Percentiles rank a stretch among this genome's conserved stretches.
phyloP scores from a whole-genome alignment of 2,888 invertebrate genomes.

The Mimas tiliae region DNA sequence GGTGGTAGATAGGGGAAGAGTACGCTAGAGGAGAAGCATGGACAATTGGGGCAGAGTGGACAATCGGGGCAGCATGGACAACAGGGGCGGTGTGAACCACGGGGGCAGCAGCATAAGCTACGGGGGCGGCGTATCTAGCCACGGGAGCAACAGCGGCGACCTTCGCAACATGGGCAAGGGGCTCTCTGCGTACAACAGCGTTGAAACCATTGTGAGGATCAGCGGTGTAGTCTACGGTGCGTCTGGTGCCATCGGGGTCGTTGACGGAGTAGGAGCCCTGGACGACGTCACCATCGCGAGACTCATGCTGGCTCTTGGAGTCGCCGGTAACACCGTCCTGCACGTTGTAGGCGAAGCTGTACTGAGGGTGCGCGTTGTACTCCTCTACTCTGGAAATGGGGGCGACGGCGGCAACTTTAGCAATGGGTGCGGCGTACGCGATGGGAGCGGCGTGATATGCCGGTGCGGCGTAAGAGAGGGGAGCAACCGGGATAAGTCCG shows the following conservation, averaged over 20 bases:
- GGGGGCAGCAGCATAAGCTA: slow-evolving; percentile 53
- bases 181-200: slow-evolving; percentile 77
- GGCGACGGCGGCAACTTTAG: slow-evolving; percentile 49
- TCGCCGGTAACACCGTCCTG: slow-evolving; percentile 77
- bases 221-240: slow-evolving; percentile 80
- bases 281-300: slow-evolving; percentile 80
- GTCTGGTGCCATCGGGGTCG: slow-evolving; percentile 80
- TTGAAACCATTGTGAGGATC: slow-evolving; percentile 79
- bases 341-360: slow-evolving; percentile 81
- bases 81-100: slow-evolving; percentile 51
- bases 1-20: slow-evolving; percentile 87
- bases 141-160: slow-evolving; percentile 50
- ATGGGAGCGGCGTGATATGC: slow-evolving; percentile 40
- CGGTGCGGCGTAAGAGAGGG: slow-evolving; percentile 43
- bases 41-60: slow-evolving; percentile 57
- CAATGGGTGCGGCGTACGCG: slow-evolving; percentile 47
- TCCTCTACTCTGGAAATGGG: slow-evolving; percentile 55
- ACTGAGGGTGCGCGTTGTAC: slow-evolving; percentile 69
- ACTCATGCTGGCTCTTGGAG: slow-evolving; percentile 80
- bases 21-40: slow-evolving; percentile 51
- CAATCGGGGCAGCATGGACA: too few species aligned
- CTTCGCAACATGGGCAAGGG: slow-evolving; percentile 58
- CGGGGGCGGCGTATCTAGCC: slow-evolving; percentile 47
- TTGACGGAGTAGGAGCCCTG: slow-evolving; percentile 79
- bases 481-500: slow-evolving; percentile 39